Base-by-base conservation (phyloP, 2,797 vertebrate genomes). In the Diplodus puntazzo region DNA sequence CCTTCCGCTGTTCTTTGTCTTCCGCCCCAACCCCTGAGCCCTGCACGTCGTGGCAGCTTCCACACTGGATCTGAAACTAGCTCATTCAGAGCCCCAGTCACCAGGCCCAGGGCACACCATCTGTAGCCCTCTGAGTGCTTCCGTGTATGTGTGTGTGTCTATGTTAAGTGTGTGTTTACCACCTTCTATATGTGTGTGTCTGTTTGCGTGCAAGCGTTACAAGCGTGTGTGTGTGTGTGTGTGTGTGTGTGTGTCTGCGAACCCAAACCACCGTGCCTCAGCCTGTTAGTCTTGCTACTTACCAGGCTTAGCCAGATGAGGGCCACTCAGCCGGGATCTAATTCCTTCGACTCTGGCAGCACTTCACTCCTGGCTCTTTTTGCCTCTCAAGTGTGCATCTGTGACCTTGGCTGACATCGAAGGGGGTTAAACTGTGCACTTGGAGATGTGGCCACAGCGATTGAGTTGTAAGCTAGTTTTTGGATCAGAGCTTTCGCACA, bases 221-320 rank as follows among this genome's bases (percentile, higher is more conserved):
- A 82, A 73, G 75, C 79, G 45, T 49, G 62, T 3, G 27, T 53
- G 50, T 60, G 27, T 27, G 27, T 27, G 27, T 27, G 67, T 74
- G 70, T 50, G 27, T 63, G 11, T 52, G 55, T 50, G 27, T 63
- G 11, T 54, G 59, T 73, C 53, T 88, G 74, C 20, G 54, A 92
- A 89, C 79, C 81, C 91, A 91, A 92, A 88, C 88, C 83, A 86
- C 91, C 86, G 49, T 90, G 91, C 89, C 87, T 92, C 92, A 92
- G 92, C 91, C 90, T 93, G 91, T 94, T 93, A 94, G 92, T 93
- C 89, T 90, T 92, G 91, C 92, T 94, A 87, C 91, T 94, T 93
- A 94, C 91, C 88, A 87, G 92, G 92, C 92, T 94, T 92, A 93
- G 89, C 91, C 91, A 94, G 91, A 93, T 92, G 90, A 92, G 92